These are phyloP conservation scores for Troides oblongomaculatus DNA, from an alignment of 2,888 invertebrate species.

Conservation along the genomic window DNA sequence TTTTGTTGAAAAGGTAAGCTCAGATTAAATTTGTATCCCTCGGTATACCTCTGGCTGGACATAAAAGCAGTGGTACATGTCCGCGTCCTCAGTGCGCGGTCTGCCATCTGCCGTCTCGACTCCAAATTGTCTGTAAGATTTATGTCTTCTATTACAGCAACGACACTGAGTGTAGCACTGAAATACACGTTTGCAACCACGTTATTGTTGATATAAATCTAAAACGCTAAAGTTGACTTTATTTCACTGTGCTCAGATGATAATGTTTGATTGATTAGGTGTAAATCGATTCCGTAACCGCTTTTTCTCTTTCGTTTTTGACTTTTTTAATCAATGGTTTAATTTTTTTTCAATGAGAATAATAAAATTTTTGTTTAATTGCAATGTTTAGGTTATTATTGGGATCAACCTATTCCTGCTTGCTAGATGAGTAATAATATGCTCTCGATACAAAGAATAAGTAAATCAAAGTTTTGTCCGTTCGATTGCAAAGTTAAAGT, in stretches of 20 bases:
- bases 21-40: constrained; percentile 24
- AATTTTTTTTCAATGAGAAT: no score
- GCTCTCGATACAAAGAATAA: background rate
- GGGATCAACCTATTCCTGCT: background rate
- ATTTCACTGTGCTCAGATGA: background rate
- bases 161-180: constrained; percentile 26
- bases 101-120: constrained; percentile 48
- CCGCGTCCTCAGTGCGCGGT: constrained; percentile 59
- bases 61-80: constrained; percentile 56
- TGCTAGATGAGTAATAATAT: background rate
- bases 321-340: no score
- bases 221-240: constrained; percentile 6
- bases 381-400: no score
- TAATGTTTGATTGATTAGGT: background rate
- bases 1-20: background rate
- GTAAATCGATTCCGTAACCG: no score
- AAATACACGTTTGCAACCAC: constrained; percentile 27
- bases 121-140: constrained; percentile 72
- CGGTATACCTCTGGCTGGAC: constrained; percentile 60
- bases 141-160: constrained; percentile 64
- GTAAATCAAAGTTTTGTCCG: constrained; percentile 5
- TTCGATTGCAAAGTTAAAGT: constrained; percentile 5
- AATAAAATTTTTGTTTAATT: no score
- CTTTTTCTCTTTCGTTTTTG: no score
- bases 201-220: constrained; percentile 30